phyloP scores from a whole-genome alignment of 2,888 invertebrate species.

The Automeris io region DNA sequence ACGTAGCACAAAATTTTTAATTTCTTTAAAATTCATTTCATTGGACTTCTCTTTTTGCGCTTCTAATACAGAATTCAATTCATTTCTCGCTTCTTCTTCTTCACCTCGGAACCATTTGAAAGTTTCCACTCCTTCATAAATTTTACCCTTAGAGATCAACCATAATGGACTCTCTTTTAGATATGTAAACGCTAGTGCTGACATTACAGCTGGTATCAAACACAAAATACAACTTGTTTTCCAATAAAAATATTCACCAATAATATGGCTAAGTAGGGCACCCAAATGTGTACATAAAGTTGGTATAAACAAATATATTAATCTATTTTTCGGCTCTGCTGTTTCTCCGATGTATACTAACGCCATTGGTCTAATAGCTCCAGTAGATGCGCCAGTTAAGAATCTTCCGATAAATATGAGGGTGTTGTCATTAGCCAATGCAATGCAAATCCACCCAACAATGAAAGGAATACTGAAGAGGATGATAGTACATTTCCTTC shows the following conservation, averaged over 20 bases:
- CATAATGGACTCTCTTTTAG: conserved; percentile 34
- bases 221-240: conserved; percentile 6
- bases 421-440: conserved; percentile 24
- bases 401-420: conserved; percentile 35
- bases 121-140: conserved; percentile 22
- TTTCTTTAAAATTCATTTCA: conserved; percentile 3
- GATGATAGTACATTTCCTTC: conserved; percentile 35
- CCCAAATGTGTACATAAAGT: conserved; percentile 7
- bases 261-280: conserved; percentile 9
- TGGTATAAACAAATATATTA: conserved; percentile 5
- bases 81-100: conserved; percentile 19
- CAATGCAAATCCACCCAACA: conserved; percentile 38
- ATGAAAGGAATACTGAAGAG: conserved; percentile 28
- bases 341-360: conserved; percentile 33
- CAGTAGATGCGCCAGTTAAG: conserved; percentile 33
- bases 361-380: conserved; percentile 31
- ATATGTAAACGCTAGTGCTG: conserved; percentile 5
- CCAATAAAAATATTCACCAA: conserved; percentile 10
- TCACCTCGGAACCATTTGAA: conserved; percentile 32
- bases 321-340: conserved; percentile 8
- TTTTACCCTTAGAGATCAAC: conserved; percentile 29
- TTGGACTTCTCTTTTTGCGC: conserved; percentile 7
- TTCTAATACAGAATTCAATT: conserved; percentile 18
- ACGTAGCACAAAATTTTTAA: not conserved
- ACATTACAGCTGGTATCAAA: conserved; percentile 6